Evolutionary conservation across 2,113 vertebrate species (phyloP), one percentile per base, ranked within the genome.

Genomic region (Potamarius usumacintae): DNA sequence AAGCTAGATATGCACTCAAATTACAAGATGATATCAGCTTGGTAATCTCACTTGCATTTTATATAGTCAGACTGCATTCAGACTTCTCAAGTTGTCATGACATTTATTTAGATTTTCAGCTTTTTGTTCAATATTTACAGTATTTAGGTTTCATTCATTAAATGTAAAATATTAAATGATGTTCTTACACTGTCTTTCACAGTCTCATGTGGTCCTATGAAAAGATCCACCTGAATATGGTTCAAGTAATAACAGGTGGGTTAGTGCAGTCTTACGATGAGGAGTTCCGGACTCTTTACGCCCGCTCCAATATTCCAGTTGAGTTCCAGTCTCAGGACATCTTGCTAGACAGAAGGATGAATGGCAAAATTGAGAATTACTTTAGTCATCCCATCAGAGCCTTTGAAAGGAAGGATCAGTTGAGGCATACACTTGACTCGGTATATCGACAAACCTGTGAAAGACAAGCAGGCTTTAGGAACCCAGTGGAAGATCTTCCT

Each of bases 171-270:
- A 52, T 79, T 7, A 82, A 87, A 65, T 14, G 50, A 55, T 27
- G 25, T 78, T n/a, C 65, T 63, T 11, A 14, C 87, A n/a, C 86
- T 79, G 81, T 85, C 0, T 34, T 88, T 78, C 87, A 63, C 94
- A 99, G 98, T 92, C 98, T 97, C 63, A 96, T 97, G 93, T 99
- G 98, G 98, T 98, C 97, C 50, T 99, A 95, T 94, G 98, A 99
- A 92, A 99, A 99, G 95, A 96, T 97, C 85, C 95, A 99, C 90
- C 96, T 98, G 92, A 99, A 97, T 92, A 99, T 99, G 97, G 96
- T 99, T 83, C 98, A 99, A 85, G 92, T 99, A 67, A 98, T 99
- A 92, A 97, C 95, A 74, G 98, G 98, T 80, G 96, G 96, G 55
- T 94, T 99, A 72, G 97, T 99, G 18, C 96, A 97, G 92, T 96